Evolutionary conservation across 2,888 invertebrate species (phyloP).

Genomic region (Ochlodes sylvanus): DNA sequence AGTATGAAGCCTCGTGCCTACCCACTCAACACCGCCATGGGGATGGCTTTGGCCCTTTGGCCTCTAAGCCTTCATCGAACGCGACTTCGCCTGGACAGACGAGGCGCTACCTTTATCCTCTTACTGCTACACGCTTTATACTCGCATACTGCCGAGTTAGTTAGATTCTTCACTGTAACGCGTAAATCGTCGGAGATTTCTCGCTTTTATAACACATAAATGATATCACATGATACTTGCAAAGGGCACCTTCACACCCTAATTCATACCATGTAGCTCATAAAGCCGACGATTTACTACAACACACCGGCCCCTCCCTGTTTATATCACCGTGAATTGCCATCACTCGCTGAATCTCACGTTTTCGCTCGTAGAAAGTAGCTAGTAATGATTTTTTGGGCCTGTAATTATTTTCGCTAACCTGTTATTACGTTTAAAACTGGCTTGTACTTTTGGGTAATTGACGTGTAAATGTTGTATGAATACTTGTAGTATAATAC

Average conservation of each 20-base stretch:
- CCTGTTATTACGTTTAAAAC: background rate
- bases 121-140: no score
- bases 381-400: conserved; percentile 13
- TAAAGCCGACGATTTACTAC: conserved; percentile 71
- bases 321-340: conserved; percentile 57
- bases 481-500: no score
- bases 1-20: no score
- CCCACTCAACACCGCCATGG: no score
- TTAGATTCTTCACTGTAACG: background rate
- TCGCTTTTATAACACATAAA: background rate
- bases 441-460: no score
- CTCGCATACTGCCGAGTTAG: no score
- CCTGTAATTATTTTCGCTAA: conserved; percentile 16
- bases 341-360: conserved; percentile 8
- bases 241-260: conserved; percentile 67
- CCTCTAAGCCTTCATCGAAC: no score
- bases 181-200: background rate
- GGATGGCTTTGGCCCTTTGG: no score
- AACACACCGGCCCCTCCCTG: conserved; percentile 63
- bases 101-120: no score
- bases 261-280: conserved; percentile 62
- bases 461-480: no score
- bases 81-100: no score
- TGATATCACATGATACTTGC: conserved; percentile 50
- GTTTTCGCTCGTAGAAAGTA: conserved; percentile 25